Percentiles rank a stretch among this genome's conserved stretches.
Conservation (phyloP, 1,140 invertebrate species). For the Pogonognathellus flavescens region DNA sequence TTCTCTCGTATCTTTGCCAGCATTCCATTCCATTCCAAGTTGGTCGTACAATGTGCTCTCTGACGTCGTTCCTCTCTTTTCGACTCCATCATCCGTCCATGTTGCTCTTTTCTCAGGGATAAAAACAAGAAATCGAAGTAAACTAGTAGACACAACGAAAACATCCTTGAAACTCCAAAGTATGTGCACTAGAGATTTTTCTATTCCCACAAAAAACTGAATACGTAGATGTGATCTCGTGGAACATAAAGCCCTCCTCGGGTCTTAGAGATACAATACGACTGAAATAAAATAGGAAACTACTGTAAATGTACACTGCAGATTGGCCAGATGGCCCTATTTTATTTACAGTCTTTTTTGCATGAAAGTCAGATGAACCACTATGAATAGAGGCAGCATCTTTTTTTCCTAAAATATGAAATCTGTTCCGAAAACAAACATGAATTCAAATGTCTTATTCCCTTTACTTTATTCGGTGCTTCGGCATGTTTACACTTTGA, state of each 20-base stretch:
- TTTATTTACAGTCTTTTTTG: slow-evolving; percentile 3
- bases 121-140: slow-evolving; percentile 40
- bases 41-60: slow-evolving; percentile 17
- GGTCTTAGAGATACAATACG: slow-evolving; percentile 5
- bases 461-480: neutral
- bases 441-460: neutral
- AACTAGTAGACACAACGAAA: slow-evolving; percentile 25
- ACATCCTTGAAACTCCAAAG: slow-evolving; percentile 26
- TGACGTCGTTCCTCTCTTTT: slow-evolving; percentile 33
- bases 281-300: neutral
- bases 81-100: slow-evolving; percentile 39
- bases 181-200: slow-evolving; percentile 12
- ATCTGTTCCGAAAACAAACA: slow-evolving; percentile 3
- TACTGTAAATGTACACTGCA: slow-evolving; percentile 7
- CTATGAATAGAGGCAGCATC: neutral
- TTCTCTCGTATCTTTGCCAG: neutral
- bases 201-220: slow-evolving; percentile 17
- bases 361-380: slow-evolving; percentile 33
- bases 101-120: slow-evolving; percentile 41
- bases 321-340: slow-evolving; percentile 19
- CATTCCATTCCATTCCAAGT: slow-evolving; percentile 26
- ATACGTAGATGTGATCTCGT: slow-evolving; percentile 6
- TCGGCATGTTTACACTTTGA: neutral
- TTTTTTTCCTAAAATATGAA: neutral
- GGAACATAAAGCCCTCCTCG: neutral